A percentile compares a stretch with the other conserved stretches of the same genome.
These are phyloP conservation scores for Ethmia dodecea DNA, from an alignment of 2,888 invertebrate genomes.

Conservation along the genomic window DNA sequence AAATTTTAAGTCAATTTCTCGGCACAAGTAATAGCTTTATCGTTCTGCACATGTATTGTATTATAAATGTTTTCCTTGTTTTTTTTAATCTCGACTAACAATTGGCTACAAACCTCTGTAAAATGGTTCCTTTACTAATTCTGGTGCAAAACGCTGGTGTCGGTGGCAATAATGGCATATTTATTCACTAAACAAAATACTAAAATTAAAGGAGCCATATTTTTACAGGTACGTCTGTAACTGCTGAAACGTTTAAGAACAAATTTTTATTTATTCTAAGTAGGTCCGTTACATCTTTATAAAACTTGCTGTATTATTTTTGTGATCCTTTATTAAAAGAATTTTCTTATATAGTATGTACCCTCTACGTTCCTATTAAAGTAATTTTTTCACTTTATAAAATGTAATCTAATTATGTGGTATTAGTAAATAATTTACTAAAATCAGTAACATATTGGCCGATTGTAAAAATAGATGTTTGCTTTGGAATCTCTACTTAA, in stretches of 20 bases:
- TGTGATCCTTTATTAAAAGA: slow-evolving; percentile 39
- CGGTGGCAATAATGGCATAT: slow-evolving; percentile 18
- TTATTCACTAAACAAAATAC: slow-evolving; percentile 7
- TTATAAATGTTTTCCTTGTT: slow-evolving; percentile 22
- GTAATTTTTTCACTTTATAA: slow-evolving; percentile 19
- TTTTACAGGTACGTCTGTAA: slow-evolving; percentile 69
- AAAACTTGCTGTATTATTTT: slow-evolving; percentile 38
- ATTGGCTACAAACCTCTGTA: slow-evolving; percentile 15
- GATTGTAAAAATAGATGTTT: no score
- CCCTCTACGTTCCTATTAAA: slow-evolving; percentile 58
- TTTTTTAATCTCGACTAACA: slow-evolving; percentile 39
- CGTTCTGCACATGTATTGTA: slow-evolving; percentile 31
- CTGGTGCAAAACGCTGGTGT: slow-evolving; percentile 26
- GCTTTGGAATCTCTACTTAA: slow-evolving; percentile 72
- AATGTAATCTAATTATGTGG: slow-evolving; percentile 24
- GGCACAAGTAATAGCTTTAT: slow-evolving; percentile 23
- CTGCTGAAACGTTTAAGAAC: slow-evolving; percentile 53
- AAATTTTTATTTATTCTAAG: slow-evolving; percentile 41
- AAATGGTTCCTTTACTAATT: slow-evolving; percentile 17
- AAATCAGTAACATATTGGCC: no score
- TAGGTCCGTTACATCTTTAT: slow-evolving; percentile 28
- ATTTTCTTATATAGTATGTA: slow-evolving; percentile 37
- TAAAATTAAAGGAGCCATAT: slow-evolving; percentile 40
- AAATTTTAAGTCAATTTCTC: slow-evolving; percentile 27
- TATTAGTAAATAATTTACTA: slow-evolving; percentile 20